phyloP scores from a whole-genome alignment of 2,888 invertebrate genomes.

The Hirudinaria manillensis region DNA sequence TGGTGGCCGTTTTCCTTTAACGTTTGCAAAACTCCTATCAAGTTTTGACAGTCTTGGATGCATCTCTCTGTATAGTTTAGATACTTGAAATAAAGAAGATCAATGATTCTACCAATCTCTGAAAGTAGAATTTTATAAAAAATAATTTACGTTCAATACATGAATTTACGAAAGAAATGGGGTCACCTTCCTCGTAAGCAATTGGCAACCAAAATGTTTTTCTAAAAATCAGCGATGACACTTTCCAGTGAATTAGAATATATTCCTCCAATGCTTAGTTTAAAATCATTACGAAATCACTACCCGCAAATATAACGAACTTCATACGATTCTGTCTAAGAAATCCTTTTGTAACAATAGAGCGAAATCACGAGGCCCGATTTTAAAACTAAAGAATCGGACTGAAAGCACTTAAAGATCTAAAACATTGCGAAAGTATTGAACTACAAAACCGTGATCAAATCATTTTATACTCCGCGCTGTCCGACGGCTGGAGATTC shows the following conservation, averaged over 20 bases:
- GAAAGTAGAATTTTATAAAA: neutral
- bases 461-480: too few species aligned
- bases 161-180: neutral
- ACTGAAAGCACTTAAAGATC: too few species aligned
- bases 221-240: neutral
- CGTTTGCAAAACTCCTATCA: neutral
- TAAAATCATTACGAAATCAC: neutral
- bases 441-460: too few species aligned
- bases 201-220: neutral
- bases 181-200: neutral
- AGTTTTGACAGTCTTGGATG: neutral
- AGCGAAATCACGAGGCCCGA: too few species aligned
- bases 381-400: too few species aligned
- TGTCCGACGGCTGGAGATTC: too few species aligned
- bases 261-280: neutral
- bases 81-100: neutral
- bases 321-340: too few species aligned
- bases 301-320: too few species aligned
- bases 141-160: neutral
- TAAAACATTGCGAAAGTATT: too few species aligned
- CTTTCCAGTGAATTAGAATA: neutral
- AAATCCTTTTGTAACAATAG: too few species aligned
- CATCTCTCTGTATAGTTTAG: neutral
- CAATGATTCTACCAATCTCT: neutral
- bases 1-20: slow-evolving; percentile 20